Base-by-base conservation (phyloP, 2,113 vertebrate species). In the Merops nubicus region DNA sequence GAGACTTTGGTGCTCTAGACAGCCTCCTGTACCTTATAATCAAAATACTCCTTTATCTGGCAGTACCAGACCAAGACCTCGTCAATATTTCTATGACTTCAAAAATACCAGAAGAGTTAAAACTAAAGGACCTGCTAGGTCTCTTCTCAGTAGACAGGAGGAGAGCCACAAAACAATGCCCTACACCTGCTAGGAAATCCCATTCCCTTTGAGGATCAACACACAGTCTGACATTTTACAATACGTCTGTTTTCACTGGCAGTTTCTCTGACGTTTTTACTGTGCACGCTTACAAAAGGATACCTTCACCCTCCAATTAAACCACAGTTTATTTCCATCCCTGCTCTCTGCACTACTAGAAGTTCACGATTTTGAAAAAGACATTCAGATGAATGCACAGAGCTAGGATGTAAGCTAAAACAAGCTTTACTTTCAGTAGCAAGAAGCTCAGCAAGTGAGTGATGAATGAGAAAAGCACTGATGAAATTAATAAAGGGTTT, bases 311-410 rank as follows among this genome's bases (percentile, higher is more conserved):
- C 26, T 54, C 72, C n/a, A 63, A 12, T n/a, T 59, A 25, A 64
- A 59, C 6, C n/a, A 18, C 45, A 38, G 5, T 33, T 50, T 11
- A 48, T 47, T 50, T 13, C 10, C 67, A 3, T 63, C 80, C 25
- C 12, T 18, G 4, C 9, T 78, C 62, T 42, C 18, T 42, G 4
- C 21, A 31, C 9, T 50, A 34, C 36, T 33, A 47, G 22, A 70
- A 67, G 33, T 45, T 63, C 12, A 64, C 14, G 42, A 36, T 63
- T 22, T 38, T 70, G 34, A 36, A 15, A 11, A 77, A 50, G n/a
- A n/a, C 14, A 11, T 65, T 34, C 26, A 29, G 47, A 36, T 0
- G 2, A 83, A 11, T 0, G 3, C 20, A 20, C 13, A n/a, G 17
- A 54, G 16, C 31, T 69, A 8, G 56, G 26, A 33, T 9, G 12